phyloP scores from a whole-genome alignment of 2,113 vertebrate species.

The Synodontis membranacea region DNA sequence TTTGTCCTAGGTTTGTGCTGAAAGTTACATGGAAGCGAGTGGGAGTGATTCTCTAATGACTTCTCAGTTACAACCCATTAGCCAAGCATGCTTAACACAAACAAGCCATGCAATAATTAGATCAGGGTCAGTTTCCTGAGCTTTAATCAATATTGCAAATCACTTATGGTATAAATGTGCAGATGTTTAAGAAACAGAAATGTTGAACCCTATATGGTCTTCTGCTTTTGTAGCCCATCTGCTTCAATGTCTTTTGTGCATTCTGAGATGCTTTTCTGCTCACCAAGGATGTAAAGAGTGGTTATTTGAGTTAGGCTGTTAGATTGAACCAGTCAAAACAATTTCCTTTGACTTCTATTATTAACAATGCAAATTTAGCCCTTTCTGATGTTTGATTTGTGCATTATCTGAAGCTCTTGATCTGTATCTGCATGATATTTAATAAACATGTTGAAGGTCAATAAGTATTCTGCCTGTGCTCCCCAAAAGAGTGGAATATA shows the following conservation, averaged over 20 bases:
- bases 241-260: not conserved
- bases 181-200: not conserved
- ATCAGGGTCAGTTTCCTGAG: not conserved
- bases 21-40: not conserved
- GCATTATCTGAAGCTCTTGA: not conserved
- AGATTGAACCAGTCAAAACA: not conserved
- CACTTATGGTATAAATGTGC: not conserved
- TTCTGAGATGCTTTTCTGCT: not conserved
- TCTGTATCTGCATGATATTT: not conserved
- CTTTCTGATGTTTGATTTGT: not conserved
- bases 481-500: not conserved
- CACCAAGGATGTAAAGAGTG: not conserved
- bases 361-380: not conserved
- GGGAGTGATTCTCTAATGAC: conserved; percentile 1
- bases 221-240: not conserved
- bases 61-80: not conserved
- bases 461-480: not conserved
- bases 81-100: not conserved
- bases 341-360: not conserved
- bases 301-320: not conserved
- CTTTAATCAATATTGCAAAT: not conserved
- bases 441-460: not conserved
- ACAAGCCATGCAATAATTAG: not conserved
- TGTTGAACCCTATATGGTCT: not conserved
- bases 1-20: not conserved